Percentiles rank a stretch among this genome's conserved stretches.
Conservation (phyloP, 1,140 invertebrate species). For the Heliconius hermathena region DNA sequence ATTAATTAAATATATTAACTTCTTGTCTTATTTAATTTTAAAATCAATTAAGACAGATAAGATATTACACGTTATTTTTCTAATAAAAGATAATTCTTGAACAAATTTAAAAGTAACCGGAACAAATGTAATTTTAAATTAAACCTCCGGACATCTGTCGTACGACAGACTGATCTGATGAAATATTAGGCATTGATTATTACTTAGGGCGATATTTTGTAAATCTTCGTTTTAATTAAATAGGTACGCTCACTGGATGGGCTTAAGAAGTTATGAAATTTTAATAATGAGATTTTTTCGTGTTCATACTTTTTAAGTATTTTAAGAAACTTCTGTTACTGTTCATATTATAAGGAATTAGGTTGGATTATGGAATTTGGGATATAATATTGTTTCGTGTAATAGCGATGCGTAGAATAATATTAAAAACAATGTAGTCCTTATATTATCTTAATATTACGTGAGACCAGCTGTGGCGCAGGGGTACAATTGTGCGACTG, state of each 20-base stretch:
- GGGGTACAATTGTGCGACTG: too few relatives aligned
- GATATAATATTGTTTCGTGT: too few relatives aligned
- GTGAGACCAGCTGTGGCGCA: too few relatives aligned
- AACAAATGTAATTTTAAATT: conserved; percentile 45
- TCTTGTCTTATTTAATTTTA: too few relatives aligned
- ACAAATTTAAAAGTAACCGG: conserved; percentile 43
- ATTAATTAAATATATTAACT: too few relatives aligned
- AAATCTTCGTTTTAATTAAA: conserved; percentile 14
- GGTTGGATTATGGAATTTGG: too few relatives aligned
- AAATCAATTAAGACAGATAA: too few relatives aligned
- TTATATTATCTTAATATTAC: too few relatives aligned
- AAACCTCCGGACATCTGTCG: conserved; percentile 46
- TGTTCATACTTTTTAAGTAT: not conserved
- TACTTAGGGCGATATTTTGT: conserved; percentile 29
- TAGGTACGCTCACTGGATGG: not conserved
- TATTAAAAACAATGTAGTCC: too few relatives aligned
- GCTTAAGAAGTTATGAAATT: not conserved
- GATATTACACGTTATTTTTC: not conserved
- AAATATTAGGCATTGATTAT: conserved; percentile 44
- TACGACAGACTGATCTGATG: conserved; percentile 40
- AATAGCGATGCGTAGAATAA: too few relatives aligned
- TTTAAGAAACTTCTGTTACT: not conserved
- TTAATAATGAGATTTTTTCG: not conserved
- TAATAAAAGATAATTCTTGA: not conserved
- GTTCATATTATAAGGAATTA: not conserved